Conservation (phyloP, 1,140 invertebrate genomes). For the Drosophila virilis region DNA sequence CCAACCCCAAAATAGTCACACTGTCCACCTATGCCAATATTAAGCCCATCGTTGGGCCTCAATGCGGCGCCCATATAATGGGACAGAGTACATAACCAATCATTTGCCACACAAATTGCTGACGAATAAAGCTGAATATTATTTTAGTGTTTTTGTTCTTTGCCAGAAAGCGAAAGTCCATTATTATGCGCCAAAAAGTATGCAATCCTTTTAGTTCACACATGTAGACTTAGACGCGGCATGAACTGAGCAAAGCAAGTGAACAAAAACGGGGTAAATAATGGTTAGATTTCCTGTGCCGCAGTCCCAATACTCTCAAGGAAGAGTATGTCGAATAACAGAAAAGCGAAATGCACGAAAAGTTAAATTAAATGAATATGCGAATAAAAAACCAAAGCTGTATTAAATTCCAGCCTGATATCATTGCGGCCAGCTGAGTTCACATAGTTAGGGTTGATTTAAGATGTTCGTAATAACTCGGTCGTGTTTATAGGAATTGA, state of each 20-base stretch:
- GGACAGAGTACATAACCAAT: slow-evolving; percentile 13
- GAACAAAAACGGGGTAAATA: background rate
- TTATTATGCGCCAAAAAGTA: slow-evolving; percentile 69
- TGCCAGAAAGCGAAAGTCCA: slow-evolving; percentile 66
- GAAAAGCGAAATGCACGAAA: too few relatives aligned
- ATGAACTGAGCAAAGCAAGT: background rate
- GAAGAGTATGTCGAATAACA: too few relatives aligned
- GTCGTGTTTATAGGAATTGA: too few relatives aligned
- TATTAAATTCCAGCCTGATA: background rate
- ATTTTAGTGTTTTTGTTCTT: background rate
- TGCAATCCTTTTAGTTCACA: slow-evolving; percentile 3
- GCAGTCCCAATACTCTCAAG: too few relatives aligned
- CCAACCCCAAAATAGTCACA: background rate
- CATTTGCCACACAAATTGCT: slow-evolving; percentile 52
- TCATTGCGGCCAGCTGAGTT: background rate
- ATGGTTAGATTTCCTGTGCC: too few relatives aligned
- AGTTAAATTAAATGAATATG: too few relatives aligned
- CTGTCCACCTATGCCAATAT: background rate
- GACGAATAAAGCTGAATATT: slow-evolving; percentile 41
- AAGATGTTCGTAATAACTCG: too few relatives aligned
- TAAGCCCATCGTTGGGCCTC: background rate
- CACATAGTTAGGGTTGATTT: background rate
- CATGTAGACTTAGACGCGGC: background rate
- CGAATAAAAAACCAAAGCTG: too few relatives aligned
- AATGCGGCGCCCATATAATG: background rate